These are phyloP conservation scores for Epinotia demarniana DNA, from an alignment of 2,888 invertebrate genomes.

Conservation along the genomic window DNA sequence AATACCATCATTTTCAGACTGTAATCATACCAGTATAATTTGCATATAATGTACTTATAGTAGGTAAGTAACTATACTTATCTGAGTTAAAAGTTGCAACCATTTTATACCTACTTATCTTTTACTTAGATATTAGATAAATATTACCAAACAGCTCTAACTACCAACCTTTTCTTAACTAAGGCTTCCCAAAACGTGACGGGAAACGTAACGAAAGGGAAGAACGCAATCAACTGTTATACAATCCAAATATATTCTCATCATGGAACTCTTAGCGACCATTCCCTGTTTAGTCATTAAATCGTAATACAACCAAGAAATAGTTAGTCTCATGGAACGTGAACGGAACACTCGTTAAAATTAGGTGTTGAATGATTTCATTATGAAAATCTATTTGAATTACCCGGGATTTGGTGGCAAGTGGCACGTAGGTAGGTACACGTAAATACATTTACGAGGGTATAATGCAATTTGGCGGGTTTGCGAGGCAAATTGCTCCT, in stretches of 20 bases:
- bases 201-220: neutral
- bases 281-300: conserved; percentile 38
- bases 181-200: neutral
- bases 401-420: conserved; percentile 50
- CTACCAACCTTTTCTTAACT: neutral
- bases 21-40: no score
- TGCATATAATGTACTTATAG: no score
- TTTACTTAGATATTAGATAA: no score
- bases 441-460: conserved; percentile 55
- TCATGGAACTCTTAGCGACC: neutral
- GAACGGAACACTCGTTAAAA: conserved; percentile 42
- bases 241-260: conserved; percentile 21
- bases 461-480: conserved; percentile 68
- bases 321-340: conserved; percentile 24
- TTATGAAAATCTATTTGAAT: conserved; percentile 66
- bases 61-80: no score
- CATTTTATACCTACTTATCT: no score
- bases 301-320: conserved; percentile 34
- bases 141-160: no score
- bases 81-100: no score
- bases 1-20: no score
- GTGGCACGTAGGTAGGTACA: conserved; percentile 51
- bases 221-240: neutral
- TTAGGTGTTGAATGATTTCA: conserved; percentile 47
- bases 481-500: conserved; percentile 69